Evolutionary conservation across 2,113 vertebrate genomes (phyloP).

Genomic region (Callospermophilus lateralis): DNA sequence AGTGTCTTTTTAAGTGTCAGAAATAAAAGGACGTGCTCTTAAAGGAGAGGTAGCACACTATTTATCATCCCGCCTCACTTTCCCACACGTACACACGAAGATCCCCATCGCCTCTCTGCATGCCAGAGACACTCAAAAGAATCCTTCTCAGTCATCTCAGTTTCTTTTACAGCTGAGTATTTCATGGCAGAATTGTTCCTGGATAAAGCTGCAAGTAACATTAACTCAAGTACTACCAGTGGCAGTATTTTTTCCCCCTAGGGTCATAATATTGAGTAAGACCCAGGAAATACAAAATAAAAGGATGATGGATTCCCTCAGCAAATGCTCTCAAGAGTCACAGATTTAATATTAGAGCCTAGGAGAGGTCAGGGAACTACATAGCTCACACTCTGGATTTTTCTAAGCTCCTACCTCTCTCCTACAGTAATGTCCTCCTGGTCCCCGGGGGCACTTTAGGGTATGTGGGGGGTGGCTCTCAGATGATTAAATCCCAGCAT

Average conservation of each 20-base stretch:
- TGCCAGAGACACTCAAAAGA: constrained; percentile 80
- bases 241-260: constrained; percentile 24
- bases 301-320: constrained; percentile 64
- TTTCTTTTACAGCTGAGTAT: constrained; percentile 79
- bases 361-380: constrained; percentile 33
- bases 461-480: background rate
- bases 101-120: constrained; percentile 74
- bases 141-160: constrained; percentile 73
- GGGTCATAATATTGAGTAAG: constrained; percentile 72
- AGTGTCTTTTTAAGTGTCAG: constrained; percentile 85
- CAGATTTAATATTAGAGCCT: constrained; percentile 60
- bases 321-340: constrained; percentile 73
- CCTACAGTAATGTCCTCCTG: constrained; percentile 47
- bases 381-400: constrained; percentile 34
- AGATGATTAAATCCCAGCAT: constrained; percentile 59
- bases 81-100: constrained; percentile 74
- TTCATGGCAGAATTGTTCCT: constrained; percentile 76
- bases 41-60: constrained; percentile 82
- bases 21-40: constrained; percentile 84
- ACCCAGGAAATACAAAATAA: constrained; percentile 76
- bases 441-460: background rate
- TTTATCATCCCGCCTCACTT: constrained; percentile 83
- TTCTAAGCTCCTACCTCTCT: constrained; percentile 55
- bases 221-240: constrained; percentile 70
- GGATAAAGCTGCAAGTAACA: constrained; percentile 75